A percentile compares a stretch with the other conserved stretches of the same genome.
Conservation (phyloP, 2,113 vertebrate species). For the Mugil cephalus region DNA sequence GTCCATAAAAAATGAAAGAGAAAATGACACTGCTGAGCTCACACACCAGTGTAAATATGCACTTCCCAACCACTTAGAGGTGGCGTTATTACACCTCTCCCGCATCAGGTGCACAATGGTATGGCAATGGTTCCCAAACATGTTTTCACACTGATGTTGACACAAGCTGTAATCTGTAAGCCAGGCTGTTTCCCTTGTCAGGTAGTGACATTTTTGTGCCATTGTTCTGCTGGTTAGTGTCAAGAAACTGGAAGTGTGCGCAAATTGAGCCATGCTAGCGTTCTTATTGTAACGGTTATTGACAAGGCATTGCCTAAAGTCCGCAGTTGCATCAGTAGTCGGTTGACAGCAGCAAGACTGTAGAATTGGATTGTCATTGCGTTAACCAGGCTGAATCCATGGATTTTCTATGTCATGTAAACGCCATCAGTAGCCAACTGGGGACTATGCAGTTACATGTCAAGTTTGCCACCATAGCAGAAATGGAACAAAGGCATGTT, state of each 20-base stretch:
- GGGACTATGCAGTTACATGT: slow-evolving; percentile 43
- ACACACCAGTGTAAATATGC: no score
- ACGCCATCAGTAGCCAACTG: slow-evolving; percentile 23
- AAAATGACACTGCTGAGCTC: no score
- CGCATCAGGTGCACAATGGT: no score
- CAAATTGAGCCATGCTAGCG: background rate
- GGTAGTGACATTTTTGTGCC: background rate
- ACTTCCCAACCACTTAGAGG: no score
- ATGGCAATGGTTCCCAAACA: background rate
- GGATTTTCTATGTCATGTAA: slow-evolving; percentile 32
- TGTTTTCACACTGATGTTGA: background rate
- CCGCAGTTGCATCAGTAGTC: background rate
- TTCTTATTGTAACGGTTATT: background rate
- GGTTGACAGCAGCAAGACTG: background rate
- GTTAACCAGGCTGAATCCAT: background rate
- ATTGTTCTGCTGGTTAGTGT: background rate
- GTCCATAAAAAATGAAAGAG: background rate
- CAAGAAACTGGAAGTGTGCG: background rate
- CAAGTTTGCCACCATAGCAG: slow-evolving; percentile 73
- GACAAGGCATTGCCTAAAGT: slow-evolving; percentile 4
- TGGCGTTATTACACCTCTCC: no score
- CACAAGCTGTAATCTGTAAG: background rate
- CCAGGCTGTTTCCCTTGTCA: background rate
- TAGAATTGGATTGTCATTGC: slow-evolving; percentile 21
- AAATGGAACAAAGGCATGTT: slow-evolving; percentile 72